Evolutionary conservation across 2,113 vertebrate species (phyloP), one percentile per base, ranked within the genome.

Genomic region (Macquaria australasica): DNA sequence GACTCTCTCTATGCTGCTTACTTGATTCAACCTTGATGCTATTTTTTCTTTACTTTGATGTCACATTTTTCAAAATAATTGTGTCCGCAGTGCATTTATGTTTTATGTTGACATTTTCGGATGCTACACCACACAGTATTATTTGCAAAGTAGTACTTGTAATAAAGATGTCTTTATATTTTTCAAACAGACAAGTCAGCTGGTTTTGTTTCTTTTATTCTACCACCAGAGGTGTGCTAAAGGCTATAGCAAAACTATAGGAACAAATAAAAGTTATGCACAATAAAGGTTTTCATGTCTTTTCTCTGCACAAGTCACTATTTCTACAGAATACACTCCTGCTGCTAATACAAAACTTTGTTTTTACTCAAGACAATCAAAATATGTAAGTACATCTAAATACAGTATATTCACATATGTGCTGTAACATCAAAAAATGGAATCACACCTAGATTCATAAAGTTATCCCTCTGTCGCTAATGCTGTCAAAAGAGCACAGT

Each of bases 231-330:
- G 28, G 82, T 88, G 59, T 89, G 76, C 37, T 81, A 72, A 90
- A 87, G 66, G 62, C 50, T 81, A 85, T 72, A 83, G 76, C 76
- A 20, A 87, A 87, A 63, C 31, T 73, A 87, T 68, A 79, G 60
- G 77, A 59, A 82, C 48, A 69, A 95, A 95, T 95, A 95, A 95
- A 95, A 51, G 70, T 87, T 59, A 87, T 81, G 21, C 67, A 90
- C 76, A 72, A 23, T 60, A 28, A 67, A 62, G 3, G 6, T 41
- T 28, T 48, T 73, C 21, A 9, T 81, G 73, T 79, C 23, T 72
- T 75, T 83, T 79, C 25, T 84, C 10, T 39, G 39, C 60, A 68
- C 6, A 25, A 10, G 2, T 63, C 78, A 16, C 34, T 51, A 10
- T 55, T 31, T 70, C 39, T 70, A 1, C 51, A 60, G 50, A 34